Evolutionary conservation across 2,113 vertebrate genomes (phyloP).

Genomic region (Oryzias celebensis): DNA sequence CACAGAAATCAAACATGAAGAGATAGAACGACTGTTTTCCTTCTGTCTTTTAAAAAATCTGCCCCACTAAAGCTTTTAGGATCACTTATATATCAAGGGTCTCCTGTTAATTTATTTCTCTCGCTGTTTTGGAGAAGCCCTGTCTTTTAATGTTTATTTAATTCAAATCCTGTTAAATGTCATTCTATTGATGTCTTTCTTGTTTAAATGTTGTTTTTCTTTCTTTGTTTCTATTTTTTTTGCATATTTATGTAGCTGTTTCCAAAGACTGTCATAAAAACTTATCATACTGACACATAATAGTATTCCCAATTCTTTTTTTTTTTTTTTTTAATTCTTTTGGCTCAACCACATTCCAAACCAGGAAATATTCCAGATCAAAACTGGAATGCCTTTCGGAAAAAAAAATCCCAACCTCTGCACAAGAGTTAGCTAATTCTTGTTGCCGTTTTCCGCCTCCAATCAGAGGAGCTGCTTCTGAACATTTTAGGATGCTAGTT

Average conservation of each 20-base stretch:
- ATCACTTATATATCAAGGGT: constrained; percentile 23
- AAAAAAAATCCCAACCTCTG: constrained; percentile 9
- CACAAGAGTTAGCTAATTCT: constrained; percentile 30
- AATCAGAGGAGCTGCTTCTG: constrained; percentile 40
- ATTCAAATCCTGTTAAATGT: background rate
- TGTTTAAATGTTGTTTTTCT: constrained; percentile 23
- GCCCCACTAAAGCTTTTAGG: constrained; percentile 25
- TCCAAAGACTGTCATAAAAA: constrained; percentile 60
- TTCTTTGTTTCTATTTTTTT: constrained; percentile 13
- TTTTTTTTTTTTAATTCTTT: constrained; percentile 23
- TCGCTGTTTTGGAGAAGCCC: constrained; percentile 19
- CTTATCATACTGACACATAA: constrained; percentile 8
- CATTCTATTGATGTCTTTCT: constrained; percentile 2
- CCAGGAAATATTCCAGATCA: constrained; percentile 16
- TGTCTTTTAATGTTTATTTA: constrained; percentile 34
- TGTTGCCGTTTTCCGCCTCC: constrained; percentile 23
- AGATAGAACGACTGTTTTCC: constrained; percentile 42
- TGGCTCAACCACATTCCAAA: constrained; percentile 28
- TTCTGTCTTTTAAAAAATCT: constrained; percentile 37
- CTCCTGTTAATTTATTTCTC: constrained; percentile 44
- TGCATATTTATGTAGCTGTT: constrained; percentile 51
- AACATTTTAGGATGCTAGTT: constrained; percentile 43
- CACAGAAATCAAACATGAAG: constrained; percentile 31
- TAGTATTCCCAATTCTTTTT: constrained; percentile 16
- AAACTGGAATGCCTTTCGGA: constrained; percentile 8